A percentile compares a stretch with the other conserved stretches of the same genome.
Conservation (phyloP, 2,888 invertebrate genomes). For the Exephanes ischioxanthus region DNA sequence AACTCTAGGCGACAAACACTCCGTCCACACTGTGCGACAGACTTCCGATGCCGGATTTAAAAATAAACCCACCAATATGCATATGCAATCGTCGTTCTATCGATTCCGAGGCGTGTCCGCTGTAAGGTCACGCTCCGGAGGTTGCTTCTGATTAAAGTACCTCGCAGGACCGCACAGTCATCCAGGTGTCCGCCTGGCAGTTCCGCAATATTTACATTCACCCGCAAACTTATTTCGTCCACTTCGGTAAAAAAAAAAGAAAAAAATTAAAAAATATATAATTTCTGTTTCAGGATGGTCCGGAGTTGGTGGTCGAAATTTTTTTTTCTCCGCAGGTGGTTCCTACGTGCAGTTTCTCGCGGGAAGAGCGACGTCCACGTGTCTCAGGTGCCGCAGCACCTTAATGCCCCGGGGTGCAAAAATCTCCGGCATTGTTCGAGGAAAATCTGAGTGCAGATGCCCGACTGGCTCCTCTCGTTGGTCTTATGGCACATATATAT, state of each 20-base stretch:
- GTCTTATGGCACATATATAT: constrained; percentile 14
- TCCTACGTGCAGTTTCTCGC: neutral
- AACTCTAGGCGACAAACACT: neutral
- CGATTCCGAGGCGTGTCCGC: constrained; percentile 41
- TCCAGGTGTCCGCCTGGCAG: constrained; percentile 47
- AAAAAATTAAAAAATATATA: neutral
- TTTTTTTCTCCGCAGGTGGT: neutral
- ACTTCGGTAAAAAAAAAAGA: neutral
- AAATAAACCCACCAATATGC: constrained; percentile 32
- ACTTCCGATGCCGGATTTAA: neutral
- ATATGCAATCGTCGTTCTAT: constrained; percentile 25
- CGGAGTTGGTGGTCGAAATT: neutral
- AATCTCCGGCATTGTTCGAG: constrained; percentile 50
- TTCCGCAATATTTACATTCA: constrained; percentile 1
- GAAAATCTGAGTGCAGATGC: constrained; percentile 57
- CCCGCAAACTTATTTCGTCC: neutral
- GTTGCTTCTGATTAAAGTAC: constrained; percentile 39
- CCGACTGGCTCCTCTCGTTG: constrained; percentile 35
- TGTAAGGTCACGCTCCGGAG: constrained; percentile 52
- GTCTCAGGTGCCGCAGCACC: constrained; percentile 53
- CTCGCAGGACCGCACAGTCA: constrained; percentile 1
- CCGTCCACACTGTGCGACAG: neutral
- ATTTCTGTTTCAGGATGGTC: neutral
- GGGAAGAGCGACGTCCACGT: constrained; percentile 34
- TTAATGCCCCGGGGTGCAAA: constrained; percentile 48